phyloP scores from a whole-genome alignment of 2,113 vertebrate species.

The Mastomys natalensis region DNA sequence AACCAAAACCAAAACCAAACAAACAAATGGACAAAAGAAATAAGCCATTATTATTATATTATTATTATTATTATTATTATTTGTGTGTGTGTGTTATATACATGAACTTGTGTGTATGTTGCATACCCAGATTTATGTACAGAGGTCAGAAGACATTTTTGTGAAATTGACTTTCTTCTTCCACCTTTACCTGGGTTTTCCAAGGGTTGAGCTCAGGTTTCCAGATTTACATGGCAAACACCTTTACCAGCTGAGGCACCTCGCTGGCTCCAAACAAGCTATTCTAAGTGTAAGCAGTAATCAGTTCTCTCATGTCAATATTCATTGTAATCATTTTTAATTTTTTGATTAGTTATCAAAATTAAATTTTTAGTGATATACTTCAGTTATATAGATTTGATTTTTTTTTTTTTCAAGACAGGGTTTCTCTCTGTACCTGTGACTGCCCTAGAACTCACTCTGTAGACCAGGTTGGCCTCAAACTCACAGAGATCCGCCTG shows the following conservation, averaged over 20 bases:
- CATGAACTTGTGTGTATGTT: background rate
- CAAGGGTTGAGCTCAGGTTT: background rate
- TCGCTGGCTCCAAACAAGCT: background rate
- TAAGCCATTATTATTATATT: background rate
- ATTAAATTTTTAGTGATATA: background rate
- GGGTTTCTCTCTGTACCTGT: no score
- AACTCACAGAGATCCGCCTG: no score
- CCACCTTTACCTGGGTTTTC: background rate
- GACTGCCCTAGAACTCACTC: no score
- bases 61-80: background rate
- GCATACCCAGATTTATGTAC: background rate
- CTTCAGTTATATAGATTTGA: background rate
- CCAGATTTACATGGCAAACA: background rate
- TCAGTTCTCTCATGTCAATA: background rate
- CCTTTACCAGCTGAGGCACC: background rate
- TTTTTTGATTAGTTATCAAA: background rate
- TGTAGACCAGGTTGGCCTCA: no score
- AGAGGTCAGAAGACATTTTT: background rate
- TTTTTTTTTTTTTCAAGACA: background rate
- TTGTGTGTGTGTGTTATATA: background rate
- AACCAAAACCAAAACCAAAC: no score
- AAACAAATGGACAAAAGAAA: background rate
- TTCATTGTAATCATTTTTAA: background rate
- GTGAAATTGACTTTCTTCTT: background rate
- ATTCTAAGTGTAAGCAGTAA: background rate